Base-by-base conservation (phyloP, 2,797 vertebrate species). In the Channallabes apus region DNA sequence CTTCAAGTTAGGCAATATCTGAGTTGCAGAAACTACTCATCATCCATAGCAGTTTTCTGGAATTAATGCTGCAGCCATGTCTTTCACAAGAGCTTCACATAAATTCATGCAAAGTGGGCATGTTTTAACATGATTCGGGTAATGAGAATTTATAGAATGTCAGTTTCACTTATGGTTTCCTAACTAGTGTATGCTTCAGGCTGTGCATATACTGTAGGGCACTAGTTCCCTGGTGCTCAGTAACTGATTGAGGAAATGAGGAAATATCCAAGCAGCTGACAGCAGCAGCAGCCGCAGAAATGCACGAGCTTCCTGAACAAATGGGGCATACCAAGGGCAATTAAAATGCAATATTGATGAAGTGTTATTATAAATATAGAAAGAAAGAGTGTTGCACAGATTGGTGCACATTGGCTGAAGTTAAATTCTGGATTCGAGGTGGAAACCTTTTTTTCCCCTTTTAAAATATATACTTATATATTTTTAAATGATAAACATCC, bases 221-320 rank as follows among this genome's bases (percentile, higher is more conserved):
- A 3, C 27, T 3, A 58, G 54, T 2, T 38, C 54, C 12, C 27
- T 56, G 67, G 67, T 73, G 61, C 58, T 84, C 32, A 14, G 20
- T 6, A 56, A 67, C 17, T 59, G 68, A 76, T 20, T n/a, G 32
- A 61, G 35, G 46, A 65, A 77, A 76, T 61, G 14, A 51, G 67
- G 85, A 75, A 67, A 67, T 35, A 18, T 35, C 41, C 46, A 64
- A 88, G 85, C 85, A 88, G 88, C 89, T 89, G 89, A 85, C 20
- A n/a, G 65, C 32, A 46, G 76, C 86, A 69, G 76, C 86, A 69
- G 32, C 35, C 83, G 69, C 69, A 87, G 61, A 83, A 82, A 86
- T 85, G 61, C 87, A 73, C 38, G 84, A 83, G 73, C 64, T 82
- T 41, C 69, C 62, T 58, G 54, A 62, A 81, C 77, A 89, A 90